Conservation (phyloP, 2,888 invertebrate species). For the Adelognathus sp. region DNA sequence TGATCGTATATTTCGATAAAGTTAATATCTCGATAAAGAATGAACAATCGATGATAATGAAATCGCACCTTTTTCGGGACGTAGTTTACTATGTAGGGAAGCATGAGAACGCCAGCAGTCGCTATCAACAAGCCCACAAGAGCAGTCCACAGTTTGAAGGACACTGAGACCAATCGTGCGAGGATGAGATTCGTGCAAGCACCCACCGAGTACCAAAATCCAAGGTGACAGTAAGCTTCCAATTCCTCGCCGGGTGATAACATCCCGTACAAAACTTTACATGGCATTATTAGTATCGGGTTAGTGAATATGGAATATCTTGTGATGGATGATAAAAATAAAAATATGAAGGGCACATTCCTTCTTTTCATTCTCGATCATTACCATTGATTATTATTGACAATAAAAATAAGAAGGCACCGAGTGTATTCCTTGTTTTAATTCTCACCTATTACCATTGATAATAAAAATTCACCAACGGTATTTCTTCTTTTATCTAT, state of each 20-base stretch:
- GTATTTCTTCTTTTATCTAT: no score
- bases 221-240: constrained; percentile 51
- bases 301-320: no score
- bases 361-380: no score
- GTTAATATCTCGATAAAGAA: not conserved
- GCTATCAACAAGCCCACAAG: constrained; percentile 21
- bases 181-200: constrained; percentile 31
- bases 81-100: constrained; percentile 38
- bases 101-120: constrained; percentile 18
- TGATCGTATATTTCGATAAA: not conserved
- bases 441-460: no score
- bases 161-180: constrained; percentile 24
- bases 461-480: no score
- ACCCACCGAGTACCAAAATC: constrained; percentile 54
- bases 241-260: constrained; percentile 46
- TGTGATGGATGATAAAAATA: constrained; percentile 2
- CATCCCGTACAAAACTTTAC: constrained; percentile 52
- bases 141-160: constrained; percentile 46
- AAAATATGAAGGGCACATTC: no score
- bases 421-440: no score
- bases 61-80: constrained; percentile 37
- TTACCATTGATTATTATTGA: no score
- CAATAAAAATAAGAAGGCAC: no score
- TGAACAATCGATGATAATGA: not conserved
- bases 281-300: not conserved